Conservation (phyloP, 2,797 vertebrate species). For the Simalia tracyae region DNA sequence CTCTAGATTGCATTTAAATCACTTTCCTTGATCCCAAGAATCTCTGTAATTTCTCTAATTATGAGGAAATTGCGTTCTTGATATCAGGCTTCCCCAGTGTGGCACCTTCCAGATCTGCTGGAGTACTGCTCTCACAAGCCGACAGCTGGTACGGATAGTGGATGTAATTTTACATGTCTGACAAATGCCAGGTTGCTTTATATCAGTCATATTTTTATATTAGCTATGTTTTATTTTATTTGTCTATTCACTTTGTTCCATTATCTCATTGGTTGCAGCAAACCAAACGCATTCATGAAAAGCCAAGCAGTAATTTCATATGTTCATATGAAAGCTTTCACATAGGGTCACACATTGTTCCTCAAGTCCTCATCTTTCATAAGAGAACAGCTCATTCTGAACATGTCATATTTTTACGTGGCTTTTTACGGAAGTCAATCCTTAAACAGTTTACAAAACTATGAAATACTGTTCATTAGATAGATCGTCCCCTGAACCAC, state of each 20-base stretch:
- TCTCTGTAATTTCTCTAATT: not conserved
- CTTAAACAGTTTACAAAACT: not conserved
- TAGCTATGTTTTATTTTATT: not conserved
- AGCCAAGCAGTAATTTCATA: not conserved
- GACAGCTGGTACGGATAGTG: too few species aligned
- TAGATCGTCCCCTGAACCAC: constrained; percentile 19
- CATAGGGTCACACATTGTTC: not conserved
- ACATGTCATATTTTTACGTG: not conserved
- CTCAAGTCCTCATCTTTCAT: not conserved
- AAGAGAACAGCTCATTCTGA: not conserved
- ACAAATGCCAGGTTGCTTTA: not conserved
- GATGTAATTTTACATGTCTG: not conserved
- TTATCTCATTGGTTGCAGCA: not conserved
- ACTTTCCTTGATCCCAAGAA: not conserved
- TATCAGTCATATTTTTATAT: not conserved
- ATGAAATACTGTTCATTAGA: constrained; percentile 18
- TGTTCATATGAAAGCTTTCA: not conserved
- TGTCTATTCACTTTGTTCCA: not conserved
- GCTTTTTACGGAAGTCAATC: not conserved
- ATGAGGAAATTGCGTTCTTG: not conserved
- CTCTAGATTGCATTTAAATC: not conserved
- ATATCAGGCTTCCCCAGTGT: too few species aligned
- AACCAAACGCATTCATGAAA: not conserved
- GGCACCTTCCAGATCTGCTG: too few species aligned
- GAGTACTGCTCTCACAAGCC: too few species aligned